phyloP scores from a whole-genome alignment of 2,113 vertebrate species.

The Ceuthmochares aereus region DNA sequence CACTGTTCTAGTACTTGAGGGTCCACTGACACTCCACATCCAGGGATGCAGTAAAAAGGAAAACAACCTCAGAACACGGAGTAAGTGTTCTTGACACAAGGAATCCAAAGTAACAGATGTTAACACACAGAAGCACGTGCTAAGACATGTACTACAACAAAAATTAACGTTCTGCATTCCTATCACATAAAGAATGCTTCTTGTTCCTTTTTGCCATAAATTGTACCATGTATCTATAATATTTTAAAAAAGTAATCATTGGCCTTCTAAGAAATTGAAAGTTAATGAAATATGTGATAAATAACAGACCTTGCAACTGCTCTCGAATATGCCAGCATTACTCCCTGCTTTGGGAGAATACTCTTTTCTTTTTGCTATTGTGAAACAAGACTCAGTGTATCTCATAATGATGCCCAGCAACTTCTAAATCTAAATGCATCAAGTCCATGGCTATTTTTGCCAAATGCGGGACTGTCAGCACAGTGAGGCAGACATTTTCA shows the following conservation, averaged over 20 bases:
- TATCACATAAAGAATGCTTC: not conserved
- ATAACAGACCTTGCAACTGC: not conserved
- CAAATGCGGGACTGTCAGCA: not conserved
- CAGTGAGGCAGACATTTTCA: not conserved
- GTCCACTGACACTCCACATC: not conserved
- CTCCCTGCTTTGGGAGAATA: accelerated
- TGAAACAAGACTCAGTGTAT: not conserved
- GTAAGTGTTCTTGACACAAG: not conserved
- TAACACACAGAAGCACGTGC: not conserved
- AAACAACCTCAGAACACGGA: not conserved
- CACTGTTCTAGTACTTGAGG: not conserved
- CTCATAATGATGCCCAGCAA: not conserved
- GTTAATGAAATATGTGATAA: not conserved
- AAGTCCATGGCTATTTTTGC: not conserved
- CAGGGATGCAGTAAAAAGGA: not conserved
- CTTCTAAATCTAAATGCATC: not conserved
- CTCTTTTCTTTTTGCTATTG: not conserved
- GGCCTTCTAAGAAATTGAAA: not conserved
- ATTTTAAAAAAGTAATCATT: not conserved
- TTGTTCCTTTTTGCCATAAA: not conserved
- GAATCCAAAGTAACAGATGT: not conserved
- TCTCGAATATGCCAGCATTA: not conserved
- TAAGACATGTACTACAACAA: not conserved
- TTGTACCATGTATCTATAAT: not conserved
- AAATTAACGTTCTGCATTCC: not conserved